A percentile compares a stretch with the other conserved stretches of the same genome.
Conservation (phyloP, 2,113 vertebrate species). For the Paramisgurnus dabryanus region DNA sequence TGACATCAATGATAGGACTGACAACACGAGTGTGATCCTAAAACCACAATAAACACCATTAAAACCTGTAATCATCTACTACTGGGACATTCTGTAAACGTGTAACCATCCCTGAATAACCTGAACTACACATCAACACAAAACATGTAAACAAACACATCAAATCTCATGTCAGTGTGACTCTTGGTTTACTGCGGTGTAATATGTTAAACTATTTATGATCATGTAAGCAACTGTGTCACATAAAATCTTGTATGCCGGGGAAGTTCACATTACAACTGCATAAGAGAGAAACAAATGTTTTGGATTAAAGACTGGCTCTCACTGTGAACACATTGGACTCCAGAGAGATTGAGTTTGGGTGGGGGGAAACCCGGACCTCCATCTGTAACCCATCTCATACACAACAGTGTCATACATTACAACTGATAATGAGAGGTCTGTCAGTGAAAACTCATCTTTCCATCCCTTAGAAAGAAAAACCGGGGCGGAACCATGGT, state of each 20-base stretch:
- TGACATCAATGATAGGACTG: conserved; percentile 99
- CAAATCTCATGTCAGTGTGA: neutral
- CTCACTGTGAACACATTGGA: conserved; percentile 46
- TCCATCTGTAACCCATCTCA: conserved; percentile 8
- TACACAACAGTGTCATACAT: conserved; percentile 30
- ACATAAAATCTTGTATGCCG: neutral
- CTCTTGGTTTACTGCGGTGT: neutral
- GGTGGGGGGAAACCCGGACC: conserved; percentile 30
- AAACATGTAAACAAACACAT: neutral
- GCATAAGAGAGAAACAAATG: conserved; percentile 48
- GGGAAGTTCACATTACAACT: conserved; percentile 9
- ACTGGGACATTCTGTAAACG: neutral
- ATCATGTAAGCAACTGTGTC: conserved; percentile 1
- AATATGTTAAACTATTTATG: conserved; percentile 9
- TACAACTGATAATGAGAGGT: neutral
- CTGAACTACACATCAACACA: neutral
- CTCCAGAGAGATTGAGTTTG: conserved; percentile 22
- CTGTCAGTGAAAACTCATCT: too few relatives aligned
- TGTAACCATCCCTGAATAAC: neutral
- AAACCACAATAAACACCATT: neutral
- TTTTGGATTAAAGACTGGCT: conserved; percentile 55
- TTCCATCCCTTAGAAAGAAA: too few relatives aligned
- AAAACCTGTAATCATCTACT: neutral
- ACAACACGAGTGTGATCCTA: conserved; percentile 96
- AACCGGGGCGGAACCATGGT: neutral